Conservation (phyloP, 1,140 invertebrate species). For the Eufriesea mexicana region DNA sequence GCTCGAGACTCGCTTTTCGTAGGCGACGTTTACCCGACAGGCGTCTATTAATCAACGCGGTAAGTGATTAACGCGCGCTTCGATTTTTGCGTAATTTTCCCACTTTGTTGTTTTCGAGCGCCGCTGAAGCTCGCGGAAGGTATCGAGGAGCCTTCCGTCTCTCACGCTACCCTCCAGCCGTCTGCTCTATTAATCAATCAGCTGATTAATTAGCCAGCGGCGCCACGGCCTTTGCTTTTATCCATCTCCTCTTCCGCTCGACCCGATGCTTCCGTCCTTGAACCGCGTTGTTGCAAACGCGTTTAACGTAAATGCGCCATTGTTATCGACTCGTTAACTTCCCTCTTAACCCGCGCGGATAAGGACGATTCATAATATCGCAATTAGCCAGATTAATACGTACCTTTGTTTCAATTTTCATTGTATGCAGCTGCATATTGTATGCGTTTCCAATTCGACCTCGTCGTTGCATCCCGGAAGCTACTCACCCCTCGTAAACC, state of each 20-base stretch:
- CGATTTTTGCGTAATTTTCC: conserved; percentile 27
- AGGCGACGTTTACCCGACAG: conserved; percentile 22
- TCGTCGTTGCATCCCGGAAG: too few species aligned
- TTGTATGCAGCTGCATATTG: too few species aligned
- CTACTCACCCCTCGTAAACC: too few species aligned
- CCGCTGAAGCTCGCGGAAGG: not conserved
- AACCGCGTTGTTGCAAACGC: not conserved
- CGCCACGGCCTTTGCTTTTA: not conserved
- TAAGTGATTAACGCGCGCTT: conserved; percentile 26
- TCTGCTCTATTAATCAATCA: conserved; percentile 40
- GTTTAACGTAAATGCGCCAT: not conserved
- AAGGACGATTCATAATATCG: too few species aligned
- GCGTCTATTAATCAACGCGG: conserved; percentile 38
- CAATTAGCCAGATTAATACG: too few species aligned
- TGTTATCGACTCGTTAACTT: too few species aligned
- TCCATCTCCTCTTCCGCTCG: not conserved
- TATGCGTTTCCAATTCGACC: too few species aligned
- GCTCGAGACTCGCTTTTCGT: conserved; percentile 5
- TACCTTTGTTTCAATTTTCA: too few species aligned
- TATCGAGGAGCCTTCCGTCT: not conserved
- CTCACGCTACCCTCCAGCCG: not conserved
- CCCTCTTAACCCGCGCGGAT: too few species aligned
- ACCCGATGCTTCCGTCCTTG: not conserved
- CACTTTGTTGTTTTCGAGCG: not conserved
- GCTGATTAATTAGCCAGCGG: conserved; percentile 34